Evolutionary conservation across 2,797 vertebrate species (phyloP).

Genomic region (Garrulus glandarius): DNA sequence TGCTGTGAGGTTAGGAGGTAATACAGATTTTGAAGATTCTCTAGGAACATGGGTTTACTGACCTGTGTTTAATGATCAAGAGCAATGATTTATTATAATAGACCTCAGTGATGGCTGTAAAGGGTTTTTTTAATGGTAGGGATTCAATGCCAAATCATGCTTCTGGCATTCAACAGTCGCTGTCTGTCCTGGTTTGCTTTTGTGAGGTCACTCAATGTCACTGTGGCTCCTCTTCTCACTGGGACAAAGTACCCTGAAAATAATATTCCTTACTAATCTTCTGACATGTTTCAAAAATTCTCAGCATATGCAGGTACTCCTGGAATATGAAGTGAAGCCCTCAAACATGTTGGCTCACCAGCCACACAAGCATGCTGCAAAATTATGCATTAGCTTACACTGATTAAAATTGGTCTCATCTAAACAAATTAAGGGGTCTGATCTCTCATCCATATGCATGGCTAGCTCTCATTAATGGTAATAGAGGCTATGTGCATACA

Average conservation of each 20-base stretch:
- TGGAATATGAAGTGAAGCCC: constrained; percentile 8
- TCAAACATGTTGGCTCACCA: background rate
- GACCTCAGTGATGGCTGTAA: background rate
- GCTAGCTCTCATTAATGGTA: background rate
- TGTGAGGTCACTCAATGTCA: constrained; percentile 22
- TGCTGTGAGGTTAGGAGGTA: background rate
- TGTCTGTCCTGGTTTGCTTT: constrained; percentile 19
- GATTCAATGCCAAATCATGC: constrained; percentile 28
- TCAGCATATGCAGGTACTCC: background rate
- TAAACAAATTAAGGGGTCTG: constrained; percentile 41
- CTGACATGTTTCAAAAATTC: constrained; percentile 22
- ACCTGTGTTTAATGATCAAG: constrained; percentile 57
- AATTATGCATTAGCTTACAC: background rate
- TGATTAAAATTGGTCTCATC: constrained; percentile 52
- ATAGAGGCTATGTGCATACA: background rate
- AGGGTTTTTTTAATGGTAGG: constrained; percentile 1
- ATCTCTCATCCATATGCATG: constrained; percentile 37
- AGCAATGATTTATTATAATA: constrained; percentile 54
- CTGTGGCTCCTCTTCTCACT: background rate
- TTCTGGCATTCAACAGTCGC: background rate
- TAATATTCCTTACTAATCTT: constrained; percentile 50
- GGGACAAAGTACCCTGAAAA: background rate
- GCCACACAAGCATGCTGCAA: background rate
- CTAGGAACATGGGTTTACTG: constrained; percentile 15
- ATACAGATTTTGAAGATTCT: background rate